Conservation (phyloP, 2,888 invertebrate genomes). For the Tanypteryx hageni region DNA sequence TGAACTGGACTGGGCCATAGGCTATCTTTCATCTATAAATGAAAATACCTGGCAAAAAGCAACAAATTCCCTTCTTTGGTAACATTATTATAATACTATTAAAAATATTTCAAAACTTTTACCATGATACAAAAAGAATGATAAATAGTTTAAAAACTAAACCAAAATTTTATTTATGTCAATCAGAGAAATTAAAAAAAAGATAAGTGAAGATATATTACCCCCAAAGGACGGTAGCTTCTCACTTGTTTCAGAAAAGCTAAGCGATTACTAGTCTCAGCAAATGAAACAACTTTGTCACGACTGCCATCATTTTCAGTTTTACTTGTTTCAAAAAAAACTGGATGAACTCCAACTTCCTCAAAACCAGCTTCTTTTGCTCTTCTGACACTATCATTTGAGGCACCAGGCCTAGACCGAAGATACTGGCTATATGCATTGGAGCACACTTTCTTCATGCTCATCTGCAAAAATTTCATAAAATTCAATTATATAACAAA, state of each 20-base stretch:
- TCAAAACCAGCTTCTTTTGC: slow-evolving; percentile 83
- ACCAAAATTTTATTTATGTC: background rate
- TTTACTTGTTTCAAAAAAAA: slow-evolving; percentile 76
- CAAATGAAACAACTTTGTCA: background rate
- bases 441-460: slow-evolving; percentile 84
- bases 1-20: too few relatives aligned
- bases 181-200: background rate
- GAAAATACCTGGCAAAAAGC: too few relatives aligned
- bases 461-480: slow-evolving; percentile 75
- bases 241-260: slow-evolving; percentile 82
- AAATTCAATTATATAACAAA: background rate
- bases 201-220: slow-evolving; percentile 73
- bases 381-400: slow-evolving; percentile 91
- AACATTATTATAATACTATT: too few relatives aligned
- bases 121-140: too few relatives aligned
- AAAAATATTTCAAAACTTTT: too few relatives aligned
- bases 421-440: slow-evolving; percentile 96
- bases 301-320: slow-evolving; percentile 72
- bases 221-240: slow-evolving; percentile 85
- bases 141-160: background rate
- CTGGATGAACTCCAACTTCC: slow-evolving; percentile 82
- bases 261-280: slow-evolving; percentile 71
- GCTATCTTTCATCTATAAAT: too few relatives aligned
- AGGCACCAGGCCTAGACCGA: slow-evolving; percentile 91
- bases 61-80: too few relatives aligned